Evolutionary conservation across 2,888 invertebrate genomes (phyloP), one percentile per base, ranked within the genome.

Genomic region (Diaprepes abbreviatus): DNA sequence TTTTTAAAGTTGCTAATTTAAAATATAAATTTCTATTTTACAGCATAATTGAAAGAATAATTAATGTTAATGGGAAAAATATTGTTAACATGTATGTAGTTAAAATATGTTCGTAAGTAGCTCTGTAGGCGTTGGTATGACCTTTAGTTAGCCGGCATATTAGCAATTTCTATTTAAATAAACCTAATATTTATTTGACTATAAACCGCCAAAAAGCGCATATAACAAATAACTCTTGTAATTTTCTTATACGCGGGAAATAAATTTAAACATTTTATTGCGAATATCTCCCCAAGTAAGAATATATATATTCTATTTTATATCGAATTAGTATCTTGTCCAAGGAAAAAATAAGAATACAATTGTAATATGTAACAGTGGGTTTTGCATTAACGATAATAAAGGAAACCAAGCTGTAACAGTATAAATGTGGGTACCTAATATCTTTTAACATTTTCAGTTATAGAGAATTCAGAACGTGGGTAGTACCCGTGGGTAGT

Each of bases 131-230:
- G 76, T 75, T 59, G 63, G 43, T 70, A 66, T 73, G 75, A 76
- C 76, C 77, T 76, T 76, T 76, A 72, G 48, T 45, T 33, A 45
- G 33, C 16, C 63, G 66, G 73, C 69, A 66, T 71, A 73, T 74
- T 73, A 74, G 74, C 74, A 76, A 77, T 77, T 76, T 76, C 75
- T 75, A 76, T 77, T 76, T 76, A 76, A 75, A 77, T 77, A 74
- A 76, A 73, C 68, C 58, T 60, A 70, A 71, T 76, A 76, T 75
- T 76, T 74, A 76, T 76, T 77, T 66, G 75, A 65, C 74, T 63
- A 75, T 74, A 76, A 76, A 74, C 36, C 36, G 36, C 59, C 59
- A 43, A 58, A 73, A 71, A 58, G 73, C 70, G 65, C 73, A 17
- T 10, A 36, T 12, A 38, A 36, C n/a, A n/a, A 9, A 57, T 28